phyloP scores from a whole-genome alignment of 2,888 invertebrate genomes.

The Julus scandinavius region DNA sequence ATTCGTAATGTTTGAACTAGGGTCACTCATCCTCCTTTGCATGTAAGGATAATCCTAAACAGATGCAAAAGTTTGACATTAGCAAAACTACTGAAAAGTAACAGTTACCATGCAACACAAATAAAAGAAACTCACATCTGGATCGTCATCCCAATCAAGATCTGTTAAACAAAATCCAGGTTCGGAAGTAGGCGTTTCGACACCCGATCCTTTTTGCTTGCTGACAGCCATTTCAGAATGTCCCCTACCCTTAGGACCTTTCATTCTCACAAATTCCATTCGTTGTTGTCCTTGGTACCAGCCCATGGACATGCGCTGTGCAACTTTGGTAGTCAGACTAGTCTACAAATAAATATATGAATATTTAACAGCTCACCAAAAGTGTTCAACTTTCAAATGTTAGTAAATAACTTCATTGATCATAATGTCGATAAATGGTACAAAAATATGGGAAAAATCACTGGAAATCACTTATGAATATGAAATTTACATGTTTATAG shows the following conservation, averaged over 20 bases:
- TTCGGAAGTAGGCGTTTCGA: conserved; percentile 94
- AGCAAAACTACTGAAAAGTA: too few species aligned
- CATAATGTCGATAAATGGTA: too few species aligned
- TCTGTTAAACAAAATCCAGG: conserved; percentile 85
- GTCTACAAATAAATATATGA: conserved; percentile 73
- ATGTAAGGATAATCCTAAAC: conserved; percentile 62
- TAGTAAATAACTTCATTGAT: too few species aligned
- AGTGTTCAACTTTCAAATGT: too few species aligned
- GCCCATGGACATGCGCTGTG: conserved; percentile 94
- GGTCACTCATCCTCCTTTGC: conserved; percentile 88
- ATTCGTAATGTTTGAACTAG: conserved; percentile 87
- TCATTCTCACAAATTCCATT: conserved; percentile 98
- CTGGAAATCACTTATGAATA: too few species aligned
- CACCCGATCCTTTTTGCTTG: conserved; percentile 88
- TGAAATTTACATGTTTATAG: too few species aligned
- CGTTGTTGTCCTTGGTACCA: conserved; percentile 74
- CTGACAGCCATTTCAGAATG: conserved; percentile 96
- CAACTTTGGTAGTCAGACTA: conserved; percentile 92
- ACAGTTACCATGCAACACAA: background rate
- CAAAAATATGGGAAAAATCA: too few species aligned
- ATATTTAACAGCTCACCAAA: background rate
- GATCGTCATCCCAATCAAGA: conserved; percentile 73
- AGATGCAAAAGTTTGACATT: background rate
- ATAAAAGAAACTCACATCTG: conserved; percentile 53
- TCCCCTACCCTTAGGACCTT: conserved; percentile 95